Percentiles rank a stretch among this genome's conserved stretches.
Conservation (phyloP, 2,888 invertebrate genomes). For the Diaphora mendica region DNA sequence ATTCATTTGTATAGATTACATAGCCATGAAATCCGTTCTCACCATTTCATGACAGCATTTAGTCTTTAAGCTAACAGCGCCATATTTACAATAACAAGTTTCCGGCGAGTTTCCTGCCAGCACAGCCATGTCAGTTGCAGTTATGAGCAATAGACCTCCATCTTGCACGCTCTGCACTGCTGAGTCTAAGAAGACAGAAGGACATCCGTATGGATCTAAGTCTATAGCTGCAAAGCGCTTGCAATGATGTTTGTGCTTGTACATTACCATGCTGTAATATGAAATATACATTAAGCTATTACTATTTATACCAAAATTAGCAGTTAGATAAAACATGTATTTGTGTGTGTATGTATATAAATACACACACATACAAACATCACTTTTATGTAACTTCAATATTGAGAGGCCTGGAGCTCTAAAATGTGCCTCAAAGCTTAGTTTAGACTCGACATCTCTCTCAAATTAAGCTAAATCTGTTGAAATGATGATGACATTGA, state of each 20-base stretch:
- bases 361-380: too few species aligned
- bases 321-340: neutral
- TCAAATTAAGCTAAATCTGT: too few species aligned
- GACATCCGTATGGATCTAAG: conserved; percentile 98
- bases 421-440: too few species aligned
- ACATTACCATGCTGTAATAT: conserved; percentile 92
- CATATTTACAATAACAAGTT: conserved; percentile 97
- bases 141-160: conserved; percentile 96
- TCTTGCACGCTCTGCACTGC: conserved; percentile 93
- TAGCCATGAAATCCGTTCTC: conserved; percentile 40
- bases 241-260: conserved; percentile 88
- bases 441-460: too few species aligned
- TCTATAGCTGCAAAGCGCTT: conserved; percentile 96
- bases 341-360: too few species aligned
- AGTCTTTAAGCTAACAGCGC: conserved; percentile 93
- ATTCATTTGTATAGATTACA: too few species aligned
- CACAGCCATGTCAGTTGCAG: conserved; percentile 99
- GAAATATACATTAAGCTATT: conserved; percentile 7
- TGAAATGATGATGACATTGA: too few species aligned
- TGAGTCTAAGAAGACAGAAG: conserved; percentile 95
- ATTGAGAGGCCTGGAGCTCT: too few species aligned
- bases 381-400: too few species aligned
- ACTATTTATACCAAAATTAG: neutral
- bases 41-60: conserved; percentile 98
- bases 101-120: conserved; percentile 98